A percentile compares a stretch with the other conserved stretches of the same genome.
These are phyloP conservation scores for Aethes cnicana DNA, from an alignment of 2,888 invertebrate species.

Conservation along the genomic window DNA sequence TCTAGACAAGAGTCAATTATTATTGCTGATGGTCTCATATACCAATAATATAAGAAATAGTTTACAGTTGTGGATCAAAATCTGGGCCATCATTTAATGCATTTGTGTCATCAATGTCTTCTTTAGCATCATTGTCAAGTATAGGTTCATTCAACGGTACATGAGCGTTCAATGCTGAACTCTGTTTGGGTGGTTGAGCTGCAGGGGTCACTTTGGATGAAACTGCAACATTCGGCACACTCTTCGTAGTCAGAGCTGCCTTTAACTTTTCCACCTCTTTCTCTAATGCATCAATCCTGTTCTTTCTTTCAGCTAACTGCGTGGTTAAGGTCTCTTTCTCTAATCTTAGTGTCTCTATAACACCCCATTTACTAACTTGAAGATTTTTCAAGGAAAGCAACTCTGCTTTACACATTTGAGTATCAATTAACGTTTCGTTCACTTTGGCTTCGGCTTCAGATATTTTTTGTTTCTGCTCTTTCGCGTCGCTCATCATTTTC, in stretches of 20 bases:
- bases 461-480: constrained; percentile 55
- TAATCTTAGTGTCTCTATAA: constrained; percentile 68
- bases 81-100: constrained; percentile 65
- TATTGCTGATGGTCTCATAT: background rate
- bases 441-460: constrained; percentile 62
- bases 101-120: constrained; percentile 75
- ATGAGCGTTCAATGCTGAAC: constrained; percentile 60
- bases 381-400: constrained; percentile 72
- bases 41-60: constrained; percentile 30
- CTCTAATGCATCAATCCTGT: constrained; percentile 67
- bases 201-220: constrained; percentile 67
- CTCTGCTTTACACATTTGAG: constrained; percentile 72
- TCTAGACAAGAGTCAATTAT: background rate
- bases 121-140: constrained; percentile 74
- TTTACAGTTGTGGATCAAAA: constrained; percentile 63
- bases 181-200: constrained; percentile 64
- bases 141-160: constrained; percentile 66
- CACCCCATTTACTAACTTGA: constrained; percentile 71
- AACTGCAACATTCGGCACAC: constrained; percentile 53
- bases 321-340: constrained; percentile 69
- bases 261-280: constrained; percentile 65
- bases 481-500: constrained; percentile 55
- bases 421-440: constrained; percentile 65
- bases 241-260: constrained; percentile 62
- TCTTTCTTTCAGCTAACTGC: constrained; percentile 64